Conservation (phyloP, 2,888 invertebrate species). For the Sicus ferrugineus region DNA sequence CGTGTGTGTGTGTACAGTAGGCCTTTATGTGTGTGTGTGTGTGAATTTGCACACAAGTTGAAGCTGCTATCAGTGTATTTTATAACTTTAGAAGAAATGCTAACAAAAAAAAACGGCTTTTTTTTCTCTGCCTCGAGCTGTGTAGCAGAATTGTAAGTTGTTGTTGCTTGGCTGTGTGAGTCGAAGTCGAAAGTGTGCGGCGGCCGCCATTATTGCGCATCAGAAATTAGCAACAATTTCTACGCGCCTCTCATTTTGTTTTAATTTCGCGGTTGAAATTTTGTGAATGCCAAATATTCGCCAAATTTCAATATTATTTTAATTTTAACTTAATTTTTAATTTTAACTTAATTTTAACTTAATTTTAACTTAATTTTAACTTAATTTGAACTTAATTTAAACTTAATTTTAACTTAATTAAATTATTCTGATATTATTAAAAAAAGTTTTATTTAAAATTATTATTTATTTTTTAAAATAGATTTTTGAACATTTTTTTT, state of each 20-base stretch:
- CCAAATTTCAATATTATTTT: background rate
- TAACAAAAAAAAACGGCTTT: slow-evolving; percentile 4
- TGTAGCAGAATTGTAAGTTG: slow-evolving; percentile 19
- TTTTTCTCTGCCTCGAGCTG: background rate
- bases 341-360: too few species aligned
- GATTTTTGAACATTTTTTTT: background rate
- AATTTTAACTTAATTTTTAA: background rate
- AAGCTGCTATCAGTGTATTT: slow-evolving; percentile 12
- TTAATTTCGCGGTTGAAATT: background rate
- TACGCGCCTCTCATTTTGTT: background rate
- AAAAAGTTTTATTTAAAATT: background rate
- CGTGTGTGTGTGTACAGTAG: background rate
- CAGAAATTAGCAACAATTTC: slow-evolving; percentile 15
- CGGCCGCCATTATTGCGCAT: slow-evolving; percentile 34
- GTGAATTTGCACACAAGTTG: background rate
- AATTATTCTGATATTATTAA: background rate
- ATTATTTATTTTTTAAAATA: background rate
- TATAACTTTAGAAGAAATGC: slow-evolving; percentile 13
- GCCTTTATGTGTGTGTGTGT: background rate
- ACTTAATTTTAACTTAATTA: background rate
- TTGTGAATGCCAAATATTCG: background rate
- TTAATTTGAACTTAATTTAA: too few species aligned
- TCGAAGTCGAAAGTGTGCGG: slow-evolving; percentile 20
- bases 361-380: too few species aligned
- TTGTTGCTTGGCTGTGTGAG: slow-evolving; percentile 25